Base-by-base conservation (phyloP, 2,113 vertebrate genomes). In the Sakesphorus luctuosus region DNA sequence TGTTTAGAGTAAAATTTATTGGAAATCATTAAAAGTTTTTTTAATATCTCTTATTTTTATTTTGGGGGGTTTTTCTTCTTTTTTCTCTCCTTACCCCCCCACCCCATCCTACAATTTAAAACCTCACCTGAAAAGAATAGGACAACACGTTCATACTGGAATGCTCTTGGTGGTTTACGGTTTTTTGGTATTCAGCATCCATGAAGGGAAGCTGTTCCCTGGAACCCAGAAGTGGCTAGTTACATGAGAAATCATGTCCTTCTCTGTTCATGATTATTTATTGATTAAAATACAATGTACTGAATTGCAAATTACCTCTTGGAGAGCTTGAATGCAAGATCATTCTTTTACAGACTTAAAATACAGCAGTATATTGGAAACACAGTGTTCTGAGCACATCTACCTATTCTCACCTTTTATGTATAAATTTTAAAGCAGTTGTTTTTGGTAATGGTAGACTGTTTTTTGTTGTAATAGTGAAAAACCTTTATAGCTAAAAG, bases 271-370 rank as follows among this genome's bases (percentile, higher is more conserved):
- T 75, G 53, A 69, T 73, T 87, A 92, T 92, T 93, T 89, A 84
- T 68, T 89, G 28, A 89, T 94, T 93, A 82, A 89, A 89, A 72
- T 82, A 69, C 28, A 43, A 19, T 44, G 46, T 55, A 75, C 77
- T 89, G 87, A 84, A 91, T 81, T 91, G 38, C 18, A 84, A 89
- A 92, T 89, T 82, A 69, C 36, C 49, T 87, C 13, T 87, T 87
- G 66, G n/a, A 61, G 50, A 46, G 31, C n/a, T 78, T 78, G 61
- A 75, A 81, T 63, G 33, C 8, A 28, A 4, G 49, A 58, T 87
- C 18, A 46, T 62, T 93, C 47, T 61, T 95, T 75, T 62, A 69
- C 69, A 58, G 5, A 28, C 44, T 66, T 82, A 87, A 95, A 93
- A 76, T 50, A 43, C 5, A 78, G 9, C 23, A 71, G 44, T 67